Evolutionary conservation across 2,797 vertebrate genomes (phyloP), one percentile per base, ranked within the genome.

Genomic region (Varecia variegata): DNA sequence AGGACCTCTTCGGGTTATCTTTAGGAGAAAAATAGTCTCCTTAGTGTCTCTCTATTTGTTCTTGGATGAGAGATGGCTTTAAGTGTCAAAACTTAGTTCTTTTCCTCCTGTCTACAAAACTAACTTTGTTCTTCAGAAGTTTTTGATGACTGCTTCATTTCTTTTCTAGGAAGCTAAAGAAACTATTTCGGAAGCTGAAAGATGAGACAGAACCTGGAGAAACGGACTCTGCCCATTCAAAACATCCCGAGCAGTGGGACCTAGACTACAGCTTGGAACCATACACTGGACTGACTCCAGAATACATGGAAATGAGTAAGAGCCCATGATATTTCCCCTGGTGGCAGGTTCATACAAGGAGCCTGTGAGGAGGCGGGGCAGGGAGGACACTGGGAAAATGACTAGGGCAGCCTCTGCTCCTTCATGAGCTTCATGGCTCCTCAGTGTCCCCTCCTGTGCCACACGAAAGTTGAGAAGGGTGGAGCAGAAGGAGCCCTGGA

Each of bases 221-320:
- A 97, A 98, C 98, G 71, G 98, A 98, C 21, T 98, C 98, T 32
- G 98, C 98, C 71, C 98, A 98, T 3, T 97, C 98, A 35, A 98
- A 98, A 68, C 98, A 98, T 27, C 99, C 99, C 40, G 99, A 99
- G 80, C 99, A 99, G 10, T 99, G 99, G 99, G 98, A 99, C 86
- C 98, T 99, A 17, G 99, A 99, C 97, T 99, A 99, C 45, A 98
- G 97, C 67, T 98, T 99, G 96, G 99, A 99, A 89, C 99, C 99
- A 0, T 99, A 98, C 93, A 99, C 99, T 8, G 99, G 99, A 0
- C 98, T 99, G 88, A 99, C 98, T 81, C 99, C 99, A 10, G 99
- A 99, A 95, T 99, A 99, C 98, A 99, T 99, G 99, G 99, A 99
- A 98, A 99, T 99, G 99, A 99, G 99, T 99, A 98, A 99, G 99